Conservation (phyloP, 92 coral and sea anemone species). For the Desmophyllum pertusum region DNA sequence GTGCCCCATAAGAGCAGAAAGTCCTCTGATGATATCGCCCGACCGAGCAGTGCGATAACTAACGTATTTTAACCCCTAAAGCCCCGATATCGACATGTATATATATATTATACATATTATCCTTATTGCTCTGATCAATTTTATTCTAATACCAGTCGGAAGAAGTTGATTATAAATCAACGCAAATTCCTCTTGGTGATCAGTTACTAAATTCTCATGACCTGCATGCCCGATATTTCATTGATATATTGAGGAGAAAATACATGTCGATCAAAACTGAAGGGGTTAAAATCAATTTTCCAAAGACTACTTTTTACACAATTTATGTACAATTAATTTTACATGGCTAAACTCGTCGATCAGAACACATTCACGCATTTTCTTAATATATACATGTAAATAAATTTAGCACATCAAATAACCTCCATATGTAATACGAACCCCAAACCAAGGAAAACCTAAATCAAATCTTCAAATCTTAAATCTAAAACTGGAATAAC, state of each 20-base stretch:
- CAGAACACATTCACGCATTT: slow-evolving; percentile 7
- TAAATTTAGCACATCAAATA: background rate
- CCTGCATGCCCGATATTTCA: slow-evolving; percentile 11
- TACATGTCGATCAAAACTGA: background rate
- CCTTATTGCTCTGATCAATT: background rate
- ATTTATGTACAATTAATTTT: slow-evolving; percentile 7
- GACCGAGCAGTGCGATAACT: slow-evolving; percentile 7
- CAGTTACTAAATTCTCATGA: background rate
- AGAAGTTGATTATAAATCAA: background rate
- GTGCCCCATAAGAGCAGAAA: background rate
- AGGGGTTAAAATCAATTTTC: slow-evolving; percentile 9
- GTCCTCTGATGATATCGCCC: slow-evolving; percentile 8
- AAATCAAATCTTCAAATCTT: background rate
- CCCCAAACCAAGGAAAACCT: background rate
- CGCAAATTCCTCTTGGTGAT: background rate
- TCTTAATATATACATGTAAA: slow-evolving; percentile 10
- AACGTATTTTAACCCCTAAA: background rate
- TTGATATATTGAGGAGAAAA: background rate
- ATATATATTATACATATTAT: slow-evolving; percentile 3
- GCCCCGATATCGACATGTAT: background rate
- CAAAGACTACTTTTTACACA: background rate
- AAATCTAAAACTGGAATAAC: background rate
- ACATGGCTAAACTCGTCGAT: background rate
- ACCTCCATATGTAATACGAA: background rate
- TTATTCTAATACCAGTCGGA: slow-evolving; percentile 1